Base-by-base conservation (phyloP, 2,797 vertebrate genomes). In the Lerista edwardsae region DNA sequence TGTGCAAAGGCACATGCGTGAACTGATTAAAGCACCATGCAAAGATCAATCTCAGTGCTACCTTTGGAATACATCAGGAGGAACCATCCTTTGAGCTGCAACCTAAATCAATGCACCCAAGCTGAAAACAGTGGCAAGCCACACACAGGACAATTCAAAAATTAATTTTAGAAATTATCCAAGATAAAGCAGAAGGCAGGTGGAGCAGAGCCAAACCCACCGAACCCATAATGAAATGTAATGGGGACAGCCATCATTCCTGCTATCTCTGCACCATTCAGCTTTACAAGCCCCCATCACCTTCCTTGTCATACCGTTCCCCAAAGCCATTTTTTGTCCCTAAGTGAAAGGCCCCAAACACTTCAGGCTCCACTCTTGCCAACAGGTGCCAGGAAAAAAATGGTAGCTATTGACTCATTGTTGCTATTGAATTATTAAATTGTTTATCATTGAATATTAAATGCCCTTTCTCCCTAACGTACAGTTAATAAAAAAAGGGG, bases 381-480 rank as follows among this genome's bases (percentile, higher is more conserved):
- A 17, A 31, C 59, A 39, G 44, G 77, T 62, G 67, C 75, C 44
- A 62, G 27, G 41, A 77, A 76, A 64, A 83, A 77, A 84, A 77
- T 34, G 47, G 57, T 55, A 39, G 57, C 31, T 51, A 76, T 61
- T 31, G 55, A 75, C 71, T 82, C 64, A 25, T 82, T 72, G 44
- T 55, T 71, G 55, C 65, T 77, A 69, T 64, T 86, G 72, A 76
- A 69, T 86, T 82, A 82, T 82, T 82, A 82, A 84, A 82, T 72
- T 71, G 74, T 86, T 82, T 86, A 81, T 71, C 75, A 68, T 78
- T 82, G 75, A 78, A 79, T 86, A 88, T 88, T 90, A 90, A 90
- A 84, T 87, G 85, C 87, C 71, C 65, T 80, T 90, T 88, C 83
- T 89, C 81, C 85, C 85, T 84, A 89, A 85, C 74, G 86, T 84